These are phyloP conservation scores for Heteromormyrus szaboi DNA, from an alignment of 2,797 vertebrate genomes.

Conservation along the genomic window DNA sequence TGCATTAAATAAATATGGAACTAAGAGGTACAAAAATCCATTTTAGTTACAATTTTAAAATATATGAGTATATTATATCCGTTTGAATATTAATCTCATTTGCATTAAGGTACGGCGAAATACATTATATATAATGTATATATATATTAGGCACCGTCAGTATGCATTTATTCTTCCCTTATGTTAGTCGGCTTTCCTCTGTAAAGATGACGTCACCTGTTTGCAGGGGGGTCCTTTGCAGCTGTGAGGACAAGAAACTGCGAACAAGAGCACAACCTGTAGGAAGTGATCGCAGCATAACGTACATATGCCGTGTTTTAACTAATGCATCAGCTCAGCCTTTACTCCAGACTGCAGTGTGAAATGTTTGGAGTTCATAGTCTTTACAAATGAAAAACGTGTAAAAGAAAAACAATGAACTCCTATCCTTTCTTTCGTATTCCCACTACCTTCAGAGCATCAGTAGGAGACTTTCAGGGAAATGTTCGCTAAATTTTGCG, in stretches of 20 bases:
- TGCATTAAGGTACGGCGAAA: not conserved
- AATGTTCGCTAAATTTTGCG: not conserved
- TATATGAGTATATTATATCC: not conserved
- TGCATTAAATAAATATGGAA: not conserved
- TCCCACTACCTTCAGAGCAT: not conserved
- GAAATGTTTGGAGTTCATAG: not conserved
- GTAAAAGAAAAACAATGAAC: not conserved
- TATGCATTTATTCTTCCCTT: not conserved
- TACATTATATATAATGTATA: too few species aligned
- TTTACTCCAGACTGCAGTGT: conserved; percentile 7
- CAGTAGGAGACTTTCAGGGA: not conserved
- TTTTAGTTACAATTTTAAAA: not conserved
- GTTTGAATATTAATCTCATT: not conserved
- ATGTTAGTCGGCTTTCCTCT: conserved; percentile 31
- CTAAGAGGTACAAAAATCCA: not conserved
- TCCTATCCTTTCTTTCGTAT: not conserved
- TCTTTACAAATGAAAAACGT: not conserved
- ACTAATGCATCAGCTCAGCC: not conserved
- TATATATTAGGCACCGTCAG: not conserved
- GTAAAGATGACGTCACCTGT: conserved; percentile 32
- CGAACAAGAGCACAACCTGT: conserved; percentile 27
- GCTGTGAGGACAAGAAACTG: conserved; percentile 27
- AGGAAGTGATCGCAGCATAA: conserved; percentile 26
- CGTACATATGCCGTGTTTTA: conserved; percentile 28
- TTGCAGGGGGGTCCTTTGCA: conserved; percentile 32